Base-by-base conservation (phyloP, 2,113 vertebrate genomes). In the Dasyurus viverrinus region DNA sequence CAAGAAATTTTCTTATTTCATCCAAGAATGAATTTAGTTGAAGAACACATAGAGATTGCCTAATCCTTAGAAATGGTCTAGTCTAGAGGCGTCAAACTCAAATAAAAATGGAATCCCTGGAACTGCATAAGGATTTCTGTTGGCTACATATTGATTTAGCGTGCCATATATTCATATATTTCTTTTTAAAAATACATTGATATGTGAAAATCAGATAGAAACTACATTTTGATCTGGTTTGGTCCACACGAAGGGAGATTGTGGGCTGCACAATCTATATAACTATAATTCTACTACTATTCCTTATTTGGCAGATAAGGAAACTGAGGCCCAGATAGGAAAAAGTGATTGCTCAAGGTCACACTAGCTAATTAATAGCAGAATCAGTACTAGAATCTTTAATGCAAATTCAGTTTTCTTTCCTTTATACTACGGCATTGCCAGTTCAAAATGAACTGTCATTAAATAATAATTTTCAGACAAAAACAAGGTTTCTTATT, bases 321-420 rank as follows among this genome's bases (percentile, higher is more conserved):
- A 94, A 68, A 92, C n/a, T 53, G 68, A 84, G 53, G 53, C 19
- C 90, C 54, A 89, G 92, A 95, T 30, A 95, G 53, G 95, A 90
- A 22, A 2, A 53, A 30, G 57, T 22, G 68, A 53, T 91, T 90
- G 14, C 24, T 53, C 89, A 42, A 5, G 9, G 16, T 24, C 55
- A 92, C 7, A 9, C n/a, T 24, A 2, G 27, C 47, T 30, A 89
- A 2, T 53, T 47, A 95, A 54, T 5, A 24, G 36, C 68, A 54
- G 52, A 94, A 92, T 22, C 53, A 89, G 23, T 47, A 36, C 93
- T 11, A n/a, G 89, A 53, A 10, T 36, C 42, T 54, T 50, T 27
- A 36, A 6, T 2, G 68, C 1, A 12, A 55, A 8, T 11, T 2
- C 2, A 42, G 26, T 14, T 12, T 54, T 94, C 54, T 93, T 55